Percentiles rank a stretch among this genome's conserved stretches.
Conservation (phyloP, 1,140 invertebrate genomes). For the Drosophila sucinea region DNA sequence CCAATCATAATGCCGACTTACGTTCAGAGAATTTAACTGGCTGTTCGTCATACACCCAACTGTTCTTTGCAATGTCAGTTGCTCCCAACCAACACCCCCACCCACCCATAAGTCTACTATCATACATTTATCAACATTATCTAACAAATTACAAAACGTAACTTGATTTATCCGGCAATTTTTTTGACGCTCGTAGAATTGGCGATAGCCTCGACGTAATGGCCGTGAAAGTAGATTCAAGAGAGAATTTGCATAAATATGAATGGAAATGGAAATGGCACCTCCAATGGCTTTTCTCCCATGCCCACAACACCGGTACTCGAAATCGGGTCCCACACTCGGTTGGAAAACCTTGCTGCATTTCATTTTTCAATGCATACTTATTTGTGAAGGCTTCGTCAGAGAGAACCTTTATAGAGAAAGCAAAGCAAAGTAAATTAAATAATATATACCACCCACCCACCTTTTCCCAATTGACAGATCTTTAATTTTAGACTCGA, state of each 20-base stretch:
- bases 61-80: neutral
- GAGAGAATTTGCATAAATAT: slow-evolving; percentile 37
- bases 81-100: slow-evolving; percentile 2
- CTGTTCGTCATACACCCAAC: slow-evolving; percentile 20
- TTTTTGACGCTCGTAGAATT: slow-evolving; percentile 55
- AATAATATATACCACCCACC: neutral
- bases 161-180: slow-evolving; percentile 83
- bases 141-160: slow-evolving; percentile 82
- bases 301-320: neutral
- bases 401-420: too few species aligned
- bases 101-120: slow-evolving; percentile 51
- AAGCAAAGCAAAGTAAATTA: too few species aligned
- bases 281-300: slow-evolving; percentile 5
- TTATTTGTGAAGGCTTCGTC: slow-evolving; percentile 13
- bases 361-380: slow-evolving; percentile 12
- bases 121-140: slow-evolving; percentile 82
- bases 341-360: neutral
- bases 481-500: neutral
- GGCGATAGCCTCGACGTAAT: slow-evolving; percentile 44
- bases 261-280: neutral
- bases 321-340: slow-evolving; percentile 20
- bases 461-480: neutral
- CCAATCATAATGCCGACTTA: neutral
- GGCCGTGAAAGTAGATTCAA: slow-evolving; percentile 64
- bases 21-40: neutral